A percentile compares a stretch with the other conserved stretches of the same genome.
phyloP scores from a whole-genome alignment of 2,888 invertebrate species.

The Zhuqinia jingwanae region DNA sequence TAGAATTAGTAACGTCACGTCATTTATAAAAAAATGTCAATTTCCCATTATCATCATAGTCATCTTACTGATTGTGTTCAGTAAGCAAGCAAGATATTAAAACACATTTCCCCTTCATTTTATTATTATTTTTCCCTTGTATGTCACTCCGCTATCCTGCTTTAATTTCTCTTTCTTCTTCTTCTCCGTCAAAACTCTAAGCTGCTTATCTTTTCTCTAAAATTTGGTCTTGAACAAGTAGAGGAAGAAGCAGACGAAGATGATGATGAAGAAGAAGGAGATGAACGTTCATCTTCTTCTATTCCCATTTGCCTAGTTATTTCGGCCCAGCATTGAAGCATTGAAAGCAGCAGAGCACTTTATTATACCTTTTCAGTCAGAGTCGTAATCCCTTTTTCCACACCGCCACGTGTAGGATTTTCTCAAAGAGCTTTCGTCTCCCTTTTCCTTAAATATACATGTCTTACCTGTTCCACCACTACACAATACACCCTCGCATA shows the following conservation, averaged over 20 bases:
- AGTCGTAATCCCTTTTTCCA: conserved; percentile 10
- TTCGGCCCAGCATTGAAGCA: neutral
- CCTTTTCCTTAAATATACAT: too few species aligned
- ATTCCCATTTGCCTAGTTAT: neutral
- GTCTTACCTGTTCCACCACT: too few species aligned
- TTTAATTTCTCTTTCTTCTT: conserved; percentile 9
- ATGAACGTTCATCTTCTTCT: neutral
- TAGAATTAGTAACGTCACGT: too few species aligned
- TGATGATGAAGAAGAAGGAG: too few species aligned
- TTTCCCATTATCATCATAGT: neutral
- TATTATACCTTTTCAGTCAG: neutral
- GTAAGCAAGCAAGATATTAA: neutral
- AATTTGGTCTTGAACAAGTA: conserved; percentile 12
- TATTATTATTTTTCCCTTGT: neutral
- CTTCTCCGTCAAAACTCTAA: conserved; percentile 2
- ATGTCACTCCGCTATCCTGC: neutral
- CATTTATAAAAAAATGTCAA: too few species aligned
- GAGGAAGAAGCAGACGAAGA: conserved; percentile 1
- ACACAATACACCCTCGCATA: too few species aligned
- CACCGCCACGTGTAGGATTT: neutral
- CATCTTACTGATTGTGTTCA: neutral
- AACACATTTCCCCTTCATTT: neutral
- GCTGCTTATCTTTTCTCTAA: conserved; percentile 13
- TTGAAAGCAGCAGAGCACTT: too few species aligned
- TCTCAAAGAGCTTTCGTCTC: too few species aligned